phyloP scores from a whole-genome alignment of 2,888 invertebrate genomes.

The Callosobruchus maculatus region DNA sequence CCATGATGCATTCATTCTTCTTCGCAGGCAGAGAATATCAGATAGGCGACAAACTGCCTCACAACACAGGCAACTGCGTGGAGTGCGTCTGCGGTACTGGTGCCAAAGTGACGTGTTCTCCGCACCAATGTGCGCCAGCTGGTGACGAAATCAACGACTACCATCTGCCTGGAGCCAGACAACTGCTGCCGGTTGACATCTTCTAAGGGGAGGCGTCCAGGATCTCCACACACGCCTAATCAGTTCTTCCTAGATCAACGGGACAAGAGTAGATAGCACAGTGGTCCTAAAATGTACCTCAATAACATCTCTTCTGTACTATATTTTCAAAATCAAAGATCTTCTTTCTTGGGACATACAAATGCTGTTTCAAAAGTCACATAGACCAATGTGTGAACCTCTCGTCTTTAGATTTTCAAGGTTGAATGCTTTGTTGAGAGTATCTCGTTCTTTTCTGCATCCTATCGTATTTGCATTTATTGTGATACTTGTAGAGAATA shows the following conservation, averaged over 20 bases:
- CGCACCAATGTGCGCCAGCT: slow-evolving; percentile 46
- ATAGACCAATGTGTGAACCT: no score
- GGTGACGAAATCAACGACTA: slow-evolving; percentile 47
- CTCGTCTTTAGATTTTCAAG: no score
- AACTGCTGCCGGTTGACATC: slow-evolving; percentile 25
- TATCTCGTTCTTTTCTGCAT: no score
- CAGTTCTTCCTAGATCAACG: not conserved
- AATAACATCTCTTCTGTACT: no score
- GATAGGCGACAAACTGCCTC: slow-evolving; percentile 63
- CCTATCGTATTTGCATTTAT: no score
- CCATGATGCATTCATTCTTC: not conserved
- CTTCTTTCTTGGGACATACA: no score
- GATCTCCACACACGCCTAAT: not conserved
- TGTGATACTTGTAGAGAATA: no score
- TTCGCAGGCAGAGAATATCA: slow-evolving; percentile 58
- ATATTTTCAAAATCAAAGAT: no score
- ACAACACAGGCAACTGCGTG: slow-evolving; percentile 67
- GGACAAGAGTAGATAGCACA: not conserved
- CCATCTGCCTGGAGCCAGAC: slow-evolving; percentile 41
- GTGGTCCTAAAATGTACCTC: not conserved
- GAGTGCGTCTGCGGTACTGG: slow-evolving; percentile 65
- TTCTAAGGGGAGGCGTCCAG: slow-evolving; percentile 20
- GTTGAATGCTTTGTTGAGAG: no score
- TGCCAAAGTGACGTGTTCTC: slow-evolving; percentile 49
- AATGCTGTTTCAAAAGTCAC: no score